These are phyloP conservation scores for Cherax destructor DNA, from an alignment of 1,140 invertebrate species.

Conservation along the genomic window DNA sequence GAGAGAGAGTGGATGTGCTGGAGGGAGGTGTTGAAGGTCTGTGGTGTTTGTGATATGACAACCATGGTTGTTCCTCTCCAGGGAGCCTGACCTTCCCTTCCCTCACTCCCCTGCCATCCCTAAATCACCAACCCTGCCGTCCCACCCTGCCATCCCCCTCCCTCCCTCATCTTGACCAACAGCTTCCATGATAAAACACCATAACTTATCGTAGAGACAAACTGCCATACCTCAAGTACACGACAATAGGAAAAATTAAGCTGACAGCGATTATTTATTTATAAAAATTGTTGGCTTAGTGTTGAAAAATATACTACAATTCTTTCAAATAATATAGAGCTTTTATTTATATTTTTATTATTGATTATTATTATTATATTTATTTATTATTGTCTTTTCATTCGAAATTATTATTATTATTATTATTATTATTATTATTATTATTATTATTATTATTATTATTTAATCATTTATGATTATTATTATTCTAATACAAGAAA, in stretches of 20 bases:
- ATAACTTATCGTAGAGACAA: background rate
- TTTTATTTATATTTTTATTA: background rate
- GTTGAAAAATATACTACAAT: too few relatives aligned
- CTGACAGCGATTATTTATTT: background rate
- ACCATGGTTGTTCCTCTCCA: conserved; percentile 14
- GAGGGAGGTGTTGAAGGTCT: conserved; percentile 32
- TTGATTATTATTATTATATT: background rate
- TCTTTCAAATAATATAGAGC: too few relatives aligned
- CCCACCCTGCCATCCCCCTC: background rate
- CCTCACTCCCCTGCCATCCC: background rate
- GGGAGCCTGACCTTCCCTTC: background rate
- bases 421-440: too few relatives aligned
- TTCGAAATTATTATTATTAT: too few relatives aligned
- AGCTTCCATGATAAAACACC: conserved; percentile 7
- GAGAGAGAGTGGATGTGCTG: background rate
- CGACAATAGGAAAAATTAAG: background rate
- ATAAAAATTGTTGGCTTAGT: background rate
- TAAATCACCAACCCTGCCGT: background rate
- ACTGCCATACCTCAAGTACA: background rate
- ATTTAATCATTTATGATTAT: too few relatives aligned
- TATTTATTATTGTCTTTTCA: too few relatives aligned
- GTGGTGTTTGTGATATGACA: conserved; percentile 38
- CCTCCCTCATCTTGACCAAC: background rate
- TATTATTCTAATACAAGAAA: too few relatives aligned
- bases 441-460: too few relatives aligned